Conservation (phyloP, 2,797 vertebrate genomes). For the Myotis myotis region DNA sequence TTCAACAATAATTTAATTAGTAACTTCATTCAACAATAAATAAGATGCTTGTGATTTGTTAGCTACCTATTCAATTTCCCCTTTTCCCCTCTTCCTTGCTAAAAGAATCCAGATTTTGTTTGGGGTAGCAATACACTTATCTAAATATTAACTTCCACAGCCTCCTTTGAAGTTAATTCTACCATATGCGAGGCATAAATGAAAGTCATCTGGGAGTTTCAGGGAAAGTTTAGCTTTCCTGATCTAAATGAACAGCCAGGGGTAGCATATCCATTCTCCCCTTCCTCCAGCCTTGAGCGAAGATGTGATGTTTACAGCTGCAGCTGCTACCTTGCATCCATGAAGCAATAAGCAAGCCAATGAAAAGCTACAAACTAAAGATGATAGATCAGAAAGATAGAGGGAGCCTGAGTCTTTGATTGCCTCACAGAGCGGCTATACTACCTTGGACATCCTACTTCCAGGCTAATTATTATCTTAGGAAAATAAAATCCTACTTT, state of each 20-base stretch:
- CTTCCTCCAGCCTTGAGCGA: not conserved
- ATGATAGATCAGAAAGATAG: not conserved
- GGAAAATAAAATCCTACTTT: constrained; percentile 11
- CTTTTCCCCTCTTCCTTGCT: not conserved
- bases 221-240: not conserved
- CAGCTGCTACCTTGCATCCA: not conserved
- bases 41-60: not conserved
- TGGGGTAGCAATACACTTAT: not conserved
- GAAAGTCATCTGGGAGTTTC: not conserved
- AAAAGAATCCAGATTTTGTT: constrained; percentile 43
- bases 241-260: not conserved
- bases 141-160: not conserved
- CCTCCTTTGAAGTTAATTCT: not conserved
- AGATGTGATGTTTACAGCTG: not conserved
- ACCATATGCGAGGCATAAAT: not conserved
- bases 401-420: not conserved
- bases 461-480: not conserved
- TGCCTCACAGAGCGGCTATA: not conserved
- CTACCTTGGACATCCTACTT: not conserved
- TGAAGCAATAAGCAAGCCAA: not conserved
- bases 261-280: not conserved
- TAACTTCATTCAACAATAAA: constrained; percentile 18
- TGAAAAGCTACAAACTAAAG: not conserved
- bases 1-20: not conserved
- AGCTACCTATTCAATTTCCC: not conserved